These are phyloP conservation scores for Hyposoter didymator DNA, from an alignment of 2,888 invertebrate genomes.

Conservation along the genomic window DNA sequence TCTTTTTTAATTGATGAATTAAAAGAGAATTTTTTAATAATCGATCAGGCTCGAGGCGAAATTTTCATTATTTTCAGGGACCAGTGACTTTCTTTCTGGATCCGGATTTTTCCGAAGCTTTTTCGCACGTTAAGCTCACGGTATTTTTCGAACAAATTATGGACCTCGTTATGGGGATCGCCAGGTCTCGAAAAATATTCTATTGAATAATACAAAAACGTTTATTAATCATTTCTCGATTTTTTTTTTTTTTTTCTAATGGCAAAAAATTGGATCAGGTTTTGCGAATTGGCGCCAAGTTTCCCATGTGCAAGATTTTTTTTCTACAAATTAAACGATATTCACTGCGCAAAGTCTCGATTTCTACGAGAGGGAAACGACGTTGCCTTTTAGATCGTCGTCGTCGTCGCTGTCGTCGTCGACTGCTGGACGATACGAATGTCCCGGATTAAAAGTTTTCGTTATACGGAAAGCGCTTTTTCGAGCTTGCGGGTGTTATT, in stretches of 20 bases:
- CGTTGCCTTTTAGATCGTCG: conserved; percentile 27
- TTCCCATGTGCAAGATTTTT: conserved; percentile 6
- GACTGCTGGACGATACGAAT: conserved; percentile 71
- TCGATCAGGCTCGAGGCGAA: neutral
- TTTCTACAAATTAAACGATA: conserved; percentile 25
- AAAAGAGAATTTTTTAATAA: neutral
- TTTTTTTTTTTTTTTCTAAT: neutral
- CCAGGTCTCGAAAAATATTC: neutral
- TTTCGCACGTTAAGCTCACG: neutral
- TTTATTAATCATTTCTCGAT: neutral
- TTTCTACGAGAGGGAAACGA: conserved; percentile 40
- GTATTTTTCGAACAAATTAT: neutral
- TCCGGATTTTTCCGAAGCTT: neutral
- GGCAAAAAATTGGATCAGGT: neutral
- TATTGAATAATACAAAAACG: neutral
- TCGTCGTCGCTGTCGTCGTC: conserved; percentile 46
- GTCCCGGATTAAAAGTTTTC: conserved; percentile 76
- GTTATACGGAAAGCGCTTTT: conserved; percentile 47
- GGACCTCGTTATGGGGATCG: no score
- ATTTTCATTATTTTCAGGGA: neutral
- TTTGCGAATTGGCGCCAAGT: neutral
- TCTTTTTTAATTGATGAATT: neutral
- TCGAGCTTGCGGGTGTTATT: conserved; percentile 70
- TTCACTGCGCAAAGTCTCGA: conserved; percentile 55
- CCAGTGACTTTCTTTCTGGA: neutral